phyloP scores from a whole-genome alignment of 2,888 invertebrate species.

The Lacanobia oleracea region DNA sequence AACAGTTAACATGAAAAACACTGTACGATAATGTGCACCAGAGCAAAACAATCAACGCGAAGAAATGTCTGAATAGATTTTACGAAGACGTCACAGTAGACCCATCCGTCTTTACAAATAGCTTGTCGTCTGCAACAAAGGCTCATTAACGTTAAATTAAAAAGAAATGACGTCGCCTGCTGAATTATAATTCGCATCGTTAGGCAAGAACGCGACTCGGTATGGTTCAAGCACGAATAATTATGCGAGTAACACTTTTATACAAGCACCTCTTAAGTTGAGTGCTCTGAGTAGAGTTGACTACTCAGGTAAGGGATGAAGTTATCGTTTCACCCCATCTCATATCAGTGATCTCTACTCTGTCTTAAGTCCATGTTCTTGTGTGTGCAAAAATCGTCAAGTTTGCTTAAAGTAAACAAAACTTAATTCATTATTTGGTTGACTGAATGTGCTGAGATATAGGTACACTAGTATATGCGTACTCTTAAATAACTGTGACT shows the following conservation, averaged over 20 bases:
- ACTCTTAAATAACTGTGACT: background rate
- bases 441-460: background rate
- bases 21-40: conserved; percentile 6
- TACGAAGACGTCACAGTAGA: conserved; percentile 38
- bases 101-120: conserved; percentile 60
- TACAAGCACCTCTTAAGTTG: background rate
- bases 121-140: conserved; percentile 56
- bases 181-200: conserved; percentile 58
- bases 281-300: no score
- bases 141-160: conserved; percentile 70
- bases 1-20: conserved; percentile 8
- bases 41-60: conserved; percentile 35
- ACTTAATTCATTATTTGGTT: background rate
- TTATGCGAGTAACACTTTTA: conserved; percentile 11
- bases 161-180: conserved; percentile 56
- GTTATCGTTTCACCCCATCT: conserved; percentile 9
- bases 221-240: conserved; percentile 37
- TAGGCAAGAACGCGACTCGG: conserved; percentile 37
- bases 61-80: conserved; percentile 47
- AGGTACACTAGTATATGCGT: background rate
- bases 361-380: background rate
- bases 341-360: background rate
- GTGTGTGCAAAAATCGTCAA: background rate
- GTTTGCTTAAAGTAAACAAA: background rate
- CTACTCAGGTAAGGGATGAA: background rate